A percentile compares a stretch with the other conserved stretches of the same genome.
These are phyloP conservation scores for Rhinoderma darwinii DNA, from an alignment of 2,113 vertebrate species.

Conservation along the genomic window DNA sequence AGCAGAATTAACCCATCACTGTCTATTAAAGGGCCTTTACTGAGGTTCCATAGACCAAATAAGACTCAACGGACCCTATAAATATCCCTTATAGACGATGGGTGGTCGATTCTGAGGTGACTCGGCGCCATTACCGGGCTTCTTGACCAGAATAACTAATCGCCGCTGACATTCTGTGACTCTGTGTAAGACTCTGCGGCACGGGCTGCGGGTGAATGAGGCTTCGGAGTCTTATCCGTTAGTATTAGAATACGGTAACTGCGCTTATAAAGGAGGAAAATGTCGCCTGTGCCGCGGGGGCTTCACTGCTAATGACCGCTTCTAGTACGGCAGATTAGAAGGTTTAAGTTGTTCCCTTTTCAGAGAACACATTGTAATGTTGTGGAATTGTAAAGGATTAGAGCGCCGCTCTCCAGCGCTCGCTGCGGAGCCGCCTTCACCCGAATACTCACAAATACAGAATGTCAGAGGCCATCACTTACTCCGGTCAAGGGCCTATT, in stretches of 20 bases:
- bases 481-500: not conserved
- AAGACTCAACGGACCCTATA: not conserved
- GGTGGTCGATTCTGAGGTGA: not conserved
- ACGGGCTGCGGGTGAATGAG: not conserved
- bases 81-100: not conserved
- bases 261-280: too few species aligned
- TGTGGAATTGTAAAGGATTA: not conserved
- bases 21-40: too few species aligned
- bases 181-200: not conserved
- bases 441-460: too few species aligned
- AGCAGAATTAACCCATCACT: too few species aligned
- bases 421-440: not conserved
- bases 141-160: not conserved
- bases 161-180: not conserved
- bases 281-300: too few species aligned
- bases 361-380: not conserved
- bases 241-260: not conserved
- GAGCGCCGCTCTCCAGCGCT: not conserved
- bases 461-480: not conserved
- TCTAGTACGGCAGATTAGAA: not conserved
- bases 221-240: not conserved
- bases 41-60: too few species aligned
- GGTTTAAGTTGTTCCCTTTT: not conserved
- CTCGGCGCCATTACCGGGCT: not conserved
- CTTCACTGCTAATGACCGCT: not conserved